Percentiles rank a stretch among this genome's conserved stretches.
phyloP scores from a whole-genome alignment of 2,888 invertebrate species.

The Tenodera sinensis region DNA sequence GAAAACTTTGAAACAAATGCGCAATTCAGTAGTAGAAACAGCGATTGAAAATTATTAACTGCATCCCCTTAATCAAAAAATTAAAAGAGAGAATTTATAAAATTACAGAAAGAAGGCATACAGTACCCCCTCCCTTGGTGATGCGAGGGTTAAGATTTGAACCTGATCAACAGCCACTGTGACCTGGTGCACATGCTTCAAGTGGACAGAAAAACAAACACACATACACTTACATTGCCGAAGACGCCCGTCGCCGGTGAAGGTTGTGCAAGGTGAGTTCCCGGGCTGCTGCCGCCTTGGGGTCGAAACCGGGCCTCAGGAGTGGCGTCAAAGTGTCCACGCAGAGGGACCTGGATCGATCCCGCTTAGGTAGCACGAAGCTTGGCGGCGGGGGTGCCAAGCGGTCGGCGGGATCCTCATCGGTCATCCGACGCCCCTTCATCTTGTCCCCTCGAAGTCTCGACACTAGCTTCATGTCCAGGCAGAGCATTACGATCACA shows the following conservation, averaged over 20 bases:
- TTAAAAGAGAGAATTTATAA: too few species aligned
- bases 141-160: too few species aligned
- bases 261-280: constrained; percentile 37
- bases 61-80: too few species aligned
- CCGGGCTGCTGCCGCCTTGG: constrained; percentile 35
- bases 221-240: constrained; percentile 39
- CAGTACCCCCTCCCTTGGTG: too few species aligned
- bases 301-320: constrained; percentile 37
- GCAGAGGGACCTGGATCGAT: constrained; percentile 44
- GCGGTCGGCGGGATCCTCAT: constrained; percentile 12
- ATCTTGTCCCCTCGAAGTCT: constrained; percentile 32
- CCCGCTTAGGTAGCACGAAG: constrained; percentile 35
- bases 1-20: too few species aligned
- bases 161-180: too few species aligned
- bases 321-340: constrained; percentile 39
- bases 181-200: too few species aligned
- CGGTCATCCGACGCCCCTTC: constrained; percentile 12
- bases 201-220: too few species aligned
- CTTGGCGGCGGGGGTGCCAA: background rate
- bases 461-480: constrained; percentile 33
- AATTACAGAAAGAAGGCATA: too few species aligned
- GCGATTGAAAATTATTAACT: too few species aligned
- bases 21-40: too few species aligned
- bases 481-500: constrained; percentile 2
- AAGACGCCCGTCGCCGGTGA: constrained; percentile 39